phyloP scores from a whole-genome alignment of 2,113 vertebrate species.

The Poecile atricapillus region DNA sequence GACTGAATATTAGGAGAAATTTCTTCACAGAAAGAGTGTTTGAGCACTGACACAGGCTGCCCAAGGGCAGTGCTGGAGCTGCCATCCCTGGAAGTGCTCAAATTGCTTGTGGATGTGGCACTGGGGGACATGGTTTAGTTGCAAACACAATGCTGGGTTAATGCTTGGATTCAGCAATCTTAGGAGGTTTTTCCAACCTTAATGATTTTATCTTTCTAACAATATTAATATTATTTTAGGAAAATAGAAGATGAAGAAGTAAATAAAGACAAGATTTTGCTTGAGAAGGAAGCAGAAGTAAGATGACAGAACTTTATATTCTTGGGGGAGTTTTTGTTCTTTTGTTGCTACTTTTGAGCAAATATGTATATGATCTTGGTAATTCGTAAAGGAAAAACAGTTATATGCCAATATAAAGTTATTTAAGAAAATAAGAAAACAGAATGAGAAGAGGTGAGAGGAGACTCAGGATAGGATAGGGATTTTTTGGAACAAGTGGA shows the following conservation, averaged over 20 bases:
- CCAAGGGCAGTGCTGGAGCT: neutral
- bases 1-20: neutral
- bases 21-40: neutral
- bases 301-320: neutral
- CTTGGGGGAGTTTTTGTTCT: neutral
- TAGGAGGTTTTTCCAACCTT: neutral
- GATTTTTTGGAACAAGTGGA: neutral
- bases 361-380: neutral
- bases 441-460: neutral
- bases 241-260: constrained; percentile 93
- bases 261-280: constrained; percentile 96
- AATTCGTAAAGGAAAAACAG: neutral
- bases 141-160: neutral
- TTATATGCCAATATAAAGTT: neutral
- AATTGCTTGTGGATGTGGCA: neutral
- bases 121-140: neutral
- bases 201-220: neutral
- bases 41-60: neutral
- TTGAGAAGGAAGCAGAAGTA: constrained; percentile 98
- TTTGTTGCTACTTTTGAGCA: neutral
- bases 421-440: neutral
- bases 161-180: neutral
- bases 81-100: neutral
- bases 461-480: neutral
- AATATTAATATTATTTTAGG: constrained; percentile 61